phyloP scores from a whole-genome alignment of 2,888 invertebrate genomes.

The Bombyx huttoni region DNA sequence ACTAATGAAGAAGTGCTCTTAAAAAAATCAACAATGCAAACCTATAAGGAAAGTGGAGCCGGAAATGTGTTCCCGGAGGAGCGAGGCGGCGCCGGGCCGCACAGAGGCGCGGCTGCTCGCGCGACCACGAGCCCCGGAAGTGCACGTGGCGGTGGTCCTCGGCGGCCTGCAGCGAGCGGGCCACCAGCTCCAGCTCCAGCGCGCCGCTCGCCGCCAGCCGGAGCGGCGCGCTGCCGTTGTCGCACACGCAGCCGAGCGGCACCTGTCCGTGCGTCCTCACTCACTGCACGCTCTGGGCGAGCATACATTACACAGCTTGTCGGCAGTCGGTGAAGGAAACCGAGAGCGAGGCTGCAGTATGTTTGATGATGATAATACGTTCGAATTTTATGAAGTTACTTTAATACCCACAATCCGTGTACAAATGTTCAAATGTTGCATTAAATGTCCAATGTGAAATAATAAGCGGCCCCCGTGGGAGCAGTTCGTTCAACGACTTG shows the following conservation, averaged over 20 bases:
- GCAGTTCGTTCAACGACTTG: too few relatives aligned
- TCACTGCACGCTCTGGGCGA: too few relatives aligned
- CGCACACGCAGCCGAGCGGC: conserved; percentile 84
- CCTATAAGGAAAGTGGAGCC: conserved; percentile 50
- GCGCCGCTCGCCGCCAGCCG: conserved; percentile 42
- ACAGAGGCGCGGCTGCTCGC: conserved; percentile 20
- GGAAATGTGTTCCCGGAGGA: conserved; percentile 35
- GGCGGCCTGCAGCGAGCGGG: conserved; percentile 80
- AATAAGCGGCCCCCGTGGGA: too few relatives aligned
- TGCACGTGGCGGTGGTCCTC: conserved; percentile 88
- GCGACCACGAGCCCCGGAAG: conserved; percentile 77
- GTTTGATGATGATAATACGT: too few relatives aligned
- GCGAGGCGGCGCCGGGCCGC: conserved; percentile 28
- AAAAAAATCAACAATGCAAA: conserved; percentile 8
- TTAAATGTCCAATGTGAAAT: too few relatives aligned
- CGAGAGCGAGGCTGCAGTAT: too few relatives aligned
- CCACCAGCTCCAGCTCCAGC: conserved; percentile 83
- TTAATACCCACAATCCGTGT: too few relatives aligned
- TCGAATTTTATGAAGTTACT: too few relatives aligned
- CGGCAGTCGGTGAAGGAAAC: too few relatives aligned
- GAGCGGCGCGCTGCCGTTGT: conserved; percentile 71
- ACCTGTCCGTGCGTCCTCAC: conserved; percentile 34
- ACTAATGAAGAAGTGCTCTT: too few relatives aligned
- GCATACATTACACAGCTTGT: too few relatives aligned
- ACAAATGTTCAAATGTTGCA: too few relatives aligned